phyloP scores from a whole-genome alignment of 2,888 invertebrate genomes.

The Epicampocera succincta region DNA sequence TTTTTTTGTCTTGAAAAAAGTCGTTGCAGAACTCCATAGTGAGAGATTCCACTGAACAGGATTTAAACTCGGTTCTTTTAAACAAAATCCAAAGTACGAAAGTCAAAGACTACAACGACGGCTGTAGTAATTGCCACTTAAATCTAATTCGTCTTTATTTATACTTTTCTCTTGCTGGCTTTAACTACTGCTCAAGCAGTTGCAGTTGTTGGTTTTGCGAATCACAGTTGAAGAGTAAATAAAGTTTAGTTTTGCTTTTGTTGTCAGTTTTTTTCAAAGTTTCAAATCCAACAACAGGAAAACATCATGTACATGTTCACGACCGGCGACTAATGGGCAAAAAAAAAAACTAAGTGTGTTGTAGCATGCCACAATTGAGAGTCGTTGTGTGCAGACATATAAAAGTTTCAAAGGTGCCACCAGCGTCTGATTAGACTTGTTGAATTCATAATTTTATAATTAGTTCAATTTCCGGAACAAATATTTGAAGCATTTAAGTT shows the following conservation, averaged over 20 bases:
- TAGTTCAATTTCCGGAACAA: conserved; percentile 48
- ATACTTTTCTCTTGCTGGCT: not conserved
- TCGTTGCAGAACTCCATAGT: too few species aligned
- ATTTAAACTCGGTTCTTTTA: too few species aligned
- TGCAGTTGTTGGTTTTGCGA: conserved; percentile 21
- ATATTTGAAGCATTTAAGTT: conserved; percentile 21
- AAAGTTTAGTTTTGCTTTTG: conserved; percentile 34
- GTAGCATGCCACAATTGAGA: conserved; percentile 15
- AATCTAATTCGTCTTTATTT: conserved; percentile 46
- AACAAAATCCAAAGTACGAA: too few species aligned
- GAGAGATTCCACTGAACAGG: too few species aligned
- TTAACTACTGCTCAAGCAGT: conserved; percentile 42
- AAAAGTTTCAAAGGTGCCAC: conserved; percentile 37
- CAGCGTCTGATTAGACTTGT: conserved; percentile 45
- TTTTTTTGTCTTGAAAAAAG: too few species aligned
- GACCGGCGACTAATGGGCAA: conserved; percentile 43
- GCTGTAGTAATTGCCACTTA: conserved; percentile 56
- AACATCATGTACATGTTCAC: conserved; percentile 55
- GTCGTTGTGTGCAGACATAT: conserved; percentile 18
- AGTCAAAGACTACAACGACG: conserved; percentile 11
- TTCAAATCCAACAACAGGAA: conserved; percentile 50
- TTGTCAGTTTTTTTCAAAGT: conserved; percentile 8
- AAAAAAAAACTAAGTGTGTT: not conserved
- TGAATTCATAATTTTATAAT: conserved; percentile 24
- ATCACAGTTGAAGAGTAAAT: conserved; percentile 35